These are phyloP conservation scores for Lordiphosa andalusiaca DNA, from an alignment of 2,888 invertebrate species.

Conservation along the genomic window DNA sequence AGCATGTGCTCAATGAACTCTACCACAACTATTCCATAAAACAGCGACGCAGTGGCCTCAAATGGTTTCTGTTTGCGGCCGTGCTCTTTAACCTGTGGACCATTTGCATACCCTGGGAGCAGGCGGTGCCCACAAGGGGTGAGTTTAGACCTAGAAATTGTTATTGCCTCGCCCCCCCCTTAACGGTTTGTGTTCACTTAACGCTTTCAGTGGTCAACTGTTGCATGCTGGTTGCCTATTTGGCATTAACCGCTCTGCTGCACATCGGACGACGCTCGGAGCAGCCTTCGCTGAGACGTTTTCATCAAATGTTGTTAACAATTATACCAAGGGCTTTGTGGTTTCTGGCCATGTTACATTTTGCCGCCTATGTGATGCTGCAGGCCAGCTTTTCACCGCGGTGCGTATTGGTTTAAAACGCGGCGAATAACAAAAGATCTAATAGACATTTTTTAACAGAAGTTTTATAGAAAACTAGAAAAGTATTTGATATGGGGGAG, in stretches of 20 bases:
- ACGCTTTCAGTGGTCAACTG: conserved; percentile 45
- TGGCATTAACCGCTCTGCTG: conserved; percentile 50
- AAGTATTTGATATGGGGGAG: too few species aligned
- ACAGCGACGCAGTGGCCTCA: conserved; percentile 86
- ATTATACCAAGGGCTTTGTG: conserved; percentile 65
- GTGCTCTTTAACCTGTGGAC: conserved; percentile 85
- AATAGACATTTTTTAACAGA: too few species aligned
- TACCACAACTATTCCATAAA: conserved; percentile 87
- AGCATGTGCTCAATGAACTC: conserved; percentile 85
- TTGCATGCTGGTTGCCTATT: conserved; percentile 52
- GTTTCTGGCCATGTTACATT: conserved; percentile 84
- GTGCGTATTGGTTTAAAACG: conserved; percentile 50
- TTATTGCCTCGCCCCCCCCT: neutral
- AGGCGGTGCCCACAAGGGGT: conserved; percentile 78
- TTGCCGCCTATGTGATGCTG: conserved; percentile 84
- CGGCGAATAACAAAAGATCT: neutral
- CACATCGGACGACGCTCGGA: conserved; percentile 58
- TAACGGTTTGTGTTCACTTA: neutral
- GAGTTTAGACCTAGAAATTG: conserved; percentile 42
- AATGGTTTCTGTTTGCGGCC: conserved; percentile 85
- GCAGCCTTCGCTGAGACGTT: conserved; percentile 40
- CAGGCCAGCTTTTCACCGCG: conserved; percentile 81
- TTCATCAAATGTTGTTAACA: conserved; percentile 51
- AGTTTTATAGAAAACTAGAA: too few species aligned
- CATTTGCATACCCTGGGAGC: conserved; percentile 82